Base-by-base conservation (phyloP, 2,797 vertebrate genomes). In the Bucorvus abyssinicus region DNA sequence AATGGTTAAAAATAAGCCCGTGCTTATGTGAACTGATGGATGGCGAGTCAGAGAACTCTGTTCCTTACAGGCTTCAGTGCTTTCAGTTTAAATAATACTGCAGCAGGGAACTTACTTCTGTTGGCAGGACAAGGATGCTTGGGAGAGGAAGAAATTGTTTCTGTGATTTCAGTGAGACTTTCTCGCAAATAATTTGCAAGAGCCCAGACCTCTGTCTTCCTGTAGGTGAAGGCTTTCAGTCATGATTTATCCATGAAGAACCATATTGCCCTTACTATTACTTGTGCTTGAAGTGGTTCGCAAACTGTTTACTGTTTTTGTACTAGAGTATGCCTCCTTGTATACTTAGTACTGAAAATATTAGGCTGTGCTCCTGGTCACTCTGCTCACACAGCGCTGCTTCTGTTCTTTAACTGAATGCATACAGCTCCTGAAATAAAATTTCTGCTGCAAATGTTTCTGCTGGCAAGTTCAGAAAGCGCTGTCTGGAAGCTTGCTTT, bases 381-480 rank as follows among this genome's bases (percentile, higher is more conserved):
- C 80, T 70, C 7, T 8, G 36, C 60, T 94, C 12, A 1, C 24
- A 17, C 30, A 36, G 52, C 23, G 16, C 49, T 45, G 53, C 53
- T 83, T 42, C 90, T 87, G 47, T 6, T 90, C 71, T 45, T 78
- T 49, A n/a, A 65, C 4, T 68, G 83, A 69, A 93, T 15, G 42
- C 57, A 26, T 57, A 53, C 68, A 85, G 69, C 50, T 85, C 86
- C 77, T 47, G 84, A 91, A 85, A 89, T 40, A 68, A 80, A 92
- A 78, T 85, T 93, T 80, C 83, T 7, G 1, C 86, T 83, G 68
- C 74, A 53, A 84, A 64, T 15, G 16, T 60, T 90, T 92, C 63
- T 93, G 57, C 78, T 89, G 86, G 83, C 86, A 89, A 78, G 68
- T 78, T 92, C 71, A 49, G 93, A 81, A 92, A 88, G 17, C 0